Evolutionary conservation across 2,797 vertebrate species (phyloP).

Genomic region (Phoxinus dragarum): DNA sequence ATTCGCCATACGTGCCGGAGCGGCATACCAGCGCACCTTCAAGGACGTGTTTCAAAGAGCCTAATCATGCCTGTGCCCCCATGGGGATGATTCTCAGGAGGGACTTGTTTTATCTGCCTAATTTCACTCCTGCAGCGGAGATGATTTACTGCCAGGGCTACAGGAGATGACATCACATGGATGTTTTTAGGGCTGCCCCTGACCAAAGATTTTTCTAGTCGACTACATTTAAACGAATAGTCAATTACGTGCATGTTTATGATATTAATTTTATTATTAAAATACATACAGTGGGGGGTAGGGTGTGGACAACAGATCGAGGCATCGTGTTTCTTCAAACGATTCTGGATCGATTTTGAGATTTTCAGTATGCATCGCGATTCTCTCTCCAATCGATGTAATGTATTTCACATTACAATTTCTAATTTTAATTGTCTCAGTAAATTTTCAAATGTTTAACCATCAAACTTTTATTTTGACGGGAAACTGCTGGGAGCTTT

Average conservation of each 20-base stretch:
- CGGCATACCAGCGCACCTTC: background rate
- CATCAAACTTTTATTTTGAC: too few species aligned
- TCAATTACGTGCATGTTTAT: background rate
- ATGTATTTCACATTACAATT: too few species aligned
- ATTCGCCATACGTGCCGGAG: background rate
- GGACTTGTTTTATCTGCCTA: background rate
- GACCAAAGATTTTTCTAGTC: too few species aligned
- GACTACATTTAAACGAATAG: background rate
- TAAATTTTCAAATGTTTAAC: too few species aligned
- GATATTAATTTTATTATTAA: background rate
- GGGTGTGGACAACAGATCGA: too few species aligned
- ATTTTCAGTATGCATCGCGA: too few species aligned
- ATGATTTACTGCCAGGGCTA: background rate
- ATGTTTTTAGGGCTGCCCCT: background rate
- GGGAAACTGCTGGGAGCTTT: too few species aligned
- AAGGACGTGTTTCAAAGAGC: background rate
- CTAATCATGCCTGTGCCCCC: background rate
- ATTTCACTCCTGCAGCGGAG: background rate
- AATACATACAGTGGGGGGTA: fast-evolving
- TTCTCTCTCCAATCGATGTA: too few species aligned
- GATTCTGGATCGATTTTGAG: too few species aligned
- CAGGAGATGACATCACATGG: background rate
- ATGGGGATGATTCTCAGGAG: background rate
- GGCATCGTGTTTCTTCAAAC: too few species aligned
- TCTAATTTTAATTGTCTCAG: too few species aligned